Evolutionary conservation across 2,113 vertebrate species (phyloP).

Genomic region (Megaleporinus macrocephalus): DNA sequence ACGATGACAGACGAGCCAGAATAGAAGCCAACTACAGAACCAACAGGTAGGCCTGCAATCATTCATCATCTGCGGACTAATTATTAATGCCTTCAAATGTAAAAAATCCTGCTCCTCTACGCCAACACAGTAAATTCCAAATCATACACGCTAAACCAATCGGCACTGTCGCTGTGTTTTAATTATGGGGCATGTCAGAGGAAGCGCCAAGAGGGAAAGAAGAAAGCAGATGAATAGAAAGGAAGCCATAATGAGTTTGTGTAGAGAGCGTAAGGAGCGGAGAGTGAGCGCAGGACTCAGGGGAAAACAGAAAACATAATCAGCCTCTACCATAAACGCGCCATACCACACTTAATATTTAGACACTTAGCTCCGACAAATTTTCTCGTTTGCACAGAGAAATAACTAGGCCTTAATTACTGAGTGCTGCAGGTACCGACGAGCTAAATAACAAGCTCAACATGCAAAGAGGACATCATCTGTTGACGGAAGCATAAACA

Average conservation of each 20-base stretch:
- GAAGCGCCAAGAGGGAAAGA: constrained; percentile 12
- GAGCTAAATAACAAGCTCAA: not conserved
- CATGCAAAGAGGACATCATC: not conserved
- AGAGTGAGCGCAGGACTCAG: not conserved
- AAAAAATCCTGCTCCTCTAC: too few relatives aligned
- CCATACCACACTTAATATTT: not conserved
- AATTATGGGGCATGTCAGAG: not conserved
- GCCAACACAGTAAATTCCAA: too few relatives aligned
- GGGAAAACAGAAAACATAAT: constrained; percentile 15
- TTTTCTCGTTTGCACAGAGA: not conserved
- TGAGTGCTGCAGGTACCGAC: not conserved
- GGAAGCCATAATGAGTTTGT: not conserved
- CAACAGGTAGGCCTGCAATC: too few relatives aligned
- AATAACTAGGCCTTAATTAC: not conserved
- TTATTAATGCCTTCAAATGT: too few relatives aligned
- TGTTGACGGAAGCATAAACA: not conserved
- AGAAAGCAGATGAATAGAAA: not conserved
- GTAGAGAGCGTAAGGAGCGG: not conserved
- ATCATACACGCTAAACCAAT: too few relatives aligned
- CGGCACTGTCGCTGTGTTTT: not conserved
- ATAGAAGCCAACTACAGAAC: too few relatives aligned
- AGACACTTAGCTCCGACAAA: not conserved
- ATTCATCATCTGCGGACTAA: too few relatives aligned
- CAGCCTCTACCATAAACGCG: not conserved
- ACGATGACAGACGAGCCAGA: too few relatives aligned